Conservation (phyloP, 2,113 vertebrate species). For the Solea solea region DNA sequence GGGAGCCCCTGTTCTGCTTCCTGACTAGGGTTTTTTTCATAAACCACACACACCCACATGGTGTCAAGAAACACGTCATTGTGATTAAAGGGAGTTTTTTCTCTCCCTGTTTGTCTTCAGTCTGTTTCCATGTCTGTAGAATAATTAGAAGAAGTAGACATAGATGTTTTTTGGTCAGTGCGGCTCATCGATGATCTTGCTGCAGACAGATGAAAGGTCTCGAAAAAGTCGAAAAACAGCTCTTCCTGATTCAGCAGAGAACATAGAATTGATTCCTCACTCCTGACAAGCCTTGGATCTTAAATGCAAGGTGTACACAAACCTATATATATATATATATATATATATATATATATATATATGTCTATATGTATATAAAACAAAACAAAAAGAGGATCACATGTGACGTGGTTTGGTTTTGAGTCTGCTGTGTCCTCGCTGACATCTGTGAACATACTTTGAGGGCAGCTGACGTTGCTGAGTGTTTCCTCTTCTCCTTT, state of each 20-base stretch:
- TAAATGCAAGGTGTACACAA: neutral
- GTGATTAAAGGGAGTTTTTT: neutral
- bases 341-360: neutral
- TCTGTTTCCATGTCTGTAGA: neutral
- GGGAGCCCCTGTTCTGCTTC: neutral
- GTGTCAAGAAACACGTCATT: neutral
- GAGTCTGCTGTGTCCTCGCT: neutral
- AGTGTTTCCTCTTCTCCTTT: slow-evolving; percentile 51
- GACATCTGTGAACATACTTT: slow-evolving; percentile 27
- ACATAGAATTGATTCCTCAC: neutral
- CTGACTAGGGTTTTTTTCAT: slow-evolving; percentile 15
- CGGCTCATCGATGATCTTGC: neutral
- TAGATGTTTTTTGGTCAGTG: neutral
- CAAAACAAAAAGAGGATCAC: too few species aligned
- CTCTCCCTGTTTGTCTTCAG: neutral
- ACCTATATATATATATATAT: neutral
- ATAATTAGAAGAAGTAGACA: neutral
- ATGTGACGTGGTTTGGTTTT: neutral
- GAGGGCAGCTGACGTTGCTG: neutral
- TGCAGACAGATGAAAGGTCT: neutral
- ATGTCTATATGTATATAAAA: too few species aligned
- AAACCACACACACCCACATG: neutral
- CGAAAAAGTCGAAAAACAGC: slow-evolving; percentile 13
- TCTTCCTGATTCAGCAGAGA: slow-evolving; percentile 7
- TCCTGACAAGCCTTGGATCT: neutral